Conservation (phyloP, 2,888 invertebrate species). For the Drosophila phalerata region DNA sequence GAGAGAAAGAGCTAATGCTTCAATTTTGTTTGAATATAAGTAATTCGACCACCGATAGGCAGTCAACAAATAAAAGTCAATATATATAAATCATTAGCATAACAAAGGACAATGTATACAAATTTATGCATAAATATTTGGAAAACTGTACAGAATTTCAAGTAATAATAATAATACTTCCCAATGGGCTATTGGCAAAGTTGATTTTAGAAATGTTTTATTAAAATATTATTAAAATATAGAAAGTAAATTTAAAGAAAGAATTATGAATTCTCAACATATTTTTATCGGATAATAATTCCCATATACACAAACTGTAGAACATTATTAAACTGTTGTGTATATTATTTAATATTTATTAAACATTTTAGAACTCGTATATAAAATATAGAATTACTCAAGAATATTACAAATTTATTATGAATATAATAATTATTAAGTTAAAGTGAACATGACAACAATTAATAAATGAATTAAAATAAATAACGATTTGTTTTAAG, state of each 20-base stretch:
- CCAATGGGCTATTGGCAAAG: neutral
- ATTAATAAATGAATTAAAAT: neutral
- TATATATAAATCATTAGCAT: constrained; percentile 40
- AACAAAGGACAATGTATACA: constrained; percentile 27
- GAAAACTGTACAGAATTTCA: constrained; percentile 25
- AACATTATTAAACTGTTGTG: neutral
- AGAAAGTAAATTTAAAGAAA: neutral
- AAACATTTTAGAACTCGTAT: neutral
- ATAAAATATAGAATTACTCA: neutral
- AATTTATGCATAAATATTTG: constrained; percentile 53
- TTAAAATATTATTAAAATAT: constrained; percentile 5
- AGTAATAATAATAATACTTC: constrained; percentile 12
- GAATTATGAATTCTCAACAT: neutral
- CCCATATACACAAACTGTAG: neutral
- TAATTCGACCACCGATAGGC: constrained; percentile 27
- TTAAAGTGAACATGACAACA: neutral
- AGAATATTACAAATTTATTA: neutral
- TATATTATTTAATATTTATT: neutral
- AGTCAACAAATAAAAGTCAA: constrained; percentile 27
- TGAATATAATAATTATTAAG: neutral
- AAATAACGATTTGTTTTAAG: neutral
- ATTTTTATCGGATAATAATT: neutral
- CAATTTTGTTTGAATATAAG: constrained; percentile 18
- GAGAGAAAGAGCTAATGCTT: constrained; percentile 2
- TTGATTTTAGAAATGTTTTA: constrained; percentile 12